phyloP scores from a whole-genome alignment of 1,140 invertebrate genomes.

The Dendroctonus ponderosae region DNA sequence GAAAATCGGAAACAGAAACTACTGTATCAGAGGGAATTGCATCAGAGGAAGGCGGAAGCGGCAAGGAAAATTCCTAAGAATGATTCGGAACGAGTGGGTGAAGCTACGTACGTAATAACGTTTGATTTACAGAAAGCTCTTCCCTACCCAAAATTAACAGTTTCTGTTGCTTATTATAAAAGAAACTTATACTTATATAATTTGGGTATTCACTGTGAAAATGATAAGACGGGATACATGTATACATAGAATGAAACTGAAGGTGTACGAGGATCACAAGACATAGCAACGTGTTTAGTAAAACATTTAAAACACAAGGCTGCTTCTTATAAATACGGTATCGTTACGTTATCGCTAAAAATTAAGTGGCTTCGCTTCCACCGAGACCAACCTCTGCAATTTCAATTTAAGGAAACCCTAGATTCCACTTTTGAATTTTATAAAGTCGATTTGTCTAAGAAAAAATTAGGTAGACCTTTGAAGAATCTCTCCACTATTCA shows the following conservation, averaged over 20 bases:
- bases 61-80: slow-evolving; percentile 5
- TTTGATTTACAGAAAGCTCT: slow-evolving; percentile 30
- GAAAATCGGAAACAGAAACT: slow-evolving; percentile 34
- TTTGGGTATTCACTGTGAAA: slow-evolving; percentile 20
- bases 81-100: background rate
- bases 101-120: slow-evolving; percentile 2
- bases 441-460: slow-evolving; percentile 6
- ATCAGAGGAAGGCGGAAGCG: slow-evolving; percentile 2
- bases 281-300: slow-evolving; percentile 22
- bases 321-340: slow-evolving; percentile 4
- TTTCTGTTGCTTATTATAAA: slow-evolving; percentile 26
- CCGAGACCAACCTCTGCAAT: background rate
- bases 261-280: slow-evolving; percentile 24
- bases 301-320: slow-evolving; percentile 26
- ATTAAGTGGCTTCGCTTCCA: slow-evolving; percentile 20
- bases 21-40: slow-evolving; percentile 11
- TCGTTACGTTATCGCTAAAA: slow-evolving; percentile 1
- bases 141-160: slow-evolving; percentile 23
- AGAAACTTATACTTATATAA: slow-evolving; percentile 27
- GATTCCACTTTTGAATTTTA: slow-evolving; percentile 1
- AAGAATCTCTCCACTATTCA: background rate
- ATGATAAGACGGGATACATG: slow-evolving; percentile 17
- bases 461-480: background rate
- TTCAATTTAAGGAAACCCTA: slow-evolving; percentile 13
- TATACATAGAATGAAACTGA: slow-evolving; percentile 19